Percentiles rank a stretch among this genome's conserved stretches.
Evolutionary conservation across 2,113 vertebrate genomes (phyloP).

Genomic region (Myiozetetes cayanensis): DNA sequence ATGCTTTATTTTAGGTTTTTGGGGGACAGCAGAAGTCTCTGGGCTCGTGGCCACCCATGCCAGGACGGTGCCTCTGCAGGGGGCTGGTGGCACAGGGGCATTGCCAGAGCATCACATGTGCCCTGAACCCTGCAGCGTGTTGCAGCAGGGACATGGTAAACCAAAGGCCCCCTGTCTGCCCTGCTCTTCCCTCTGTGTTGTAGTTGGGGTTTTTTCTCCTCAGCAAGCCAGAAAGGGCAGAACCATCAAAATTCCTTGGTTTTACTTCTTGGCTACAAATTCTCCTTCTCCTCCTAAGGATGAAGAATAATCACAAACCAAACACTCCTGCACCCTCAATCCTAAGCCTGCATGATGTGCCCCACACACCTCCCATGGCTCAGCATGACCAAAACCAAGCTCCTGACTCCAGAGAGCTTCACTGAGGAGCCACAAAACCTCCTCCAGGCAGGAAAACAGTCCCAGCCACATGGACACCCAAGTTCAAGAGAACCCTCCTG

Average conservation of each 20-base stretch:
- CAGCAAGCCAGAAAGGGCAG: neutral
- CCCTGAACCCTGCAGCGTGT: neutral
- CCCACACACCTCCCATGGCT: rapidly evolving
- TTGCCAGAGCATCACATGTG: rapidly evolving
- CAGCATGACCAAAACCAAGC: neutral
- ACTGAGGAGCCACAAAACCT: neutral
- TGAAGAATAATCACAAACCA: neutral
- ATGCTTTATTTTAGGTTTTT: neutral
- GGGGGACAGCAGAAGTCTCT: neutral
- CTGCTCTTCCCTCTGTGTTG: neutral
- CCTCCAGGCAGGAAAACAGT: neutral
- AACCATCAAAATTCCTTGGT: neutral
- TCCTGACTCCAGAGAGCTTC: neutral
- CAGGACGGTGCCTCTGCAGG: neutral
- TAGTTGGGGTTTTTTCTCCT: neutral
- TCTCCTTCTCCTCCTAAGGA: neutral
- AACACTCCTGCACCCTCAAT: neutral
- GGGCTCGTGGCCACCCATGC: neutral
- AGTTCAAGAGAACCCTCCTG: neutral
- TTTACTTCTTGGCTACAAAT: neutral
- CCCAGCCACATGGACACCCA: neutral
- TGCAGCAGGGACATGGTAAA: neutral
- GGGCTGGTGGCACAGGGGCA: neutral
- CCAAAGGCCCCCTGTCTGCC: neutral
- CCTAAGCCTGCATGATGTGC: neutral